These are phyloP conservation scores for Spicauda simplicius DNA, from an alignment of 2,888 invertebrate genomes.

Conservation along the genomic window DNA sequence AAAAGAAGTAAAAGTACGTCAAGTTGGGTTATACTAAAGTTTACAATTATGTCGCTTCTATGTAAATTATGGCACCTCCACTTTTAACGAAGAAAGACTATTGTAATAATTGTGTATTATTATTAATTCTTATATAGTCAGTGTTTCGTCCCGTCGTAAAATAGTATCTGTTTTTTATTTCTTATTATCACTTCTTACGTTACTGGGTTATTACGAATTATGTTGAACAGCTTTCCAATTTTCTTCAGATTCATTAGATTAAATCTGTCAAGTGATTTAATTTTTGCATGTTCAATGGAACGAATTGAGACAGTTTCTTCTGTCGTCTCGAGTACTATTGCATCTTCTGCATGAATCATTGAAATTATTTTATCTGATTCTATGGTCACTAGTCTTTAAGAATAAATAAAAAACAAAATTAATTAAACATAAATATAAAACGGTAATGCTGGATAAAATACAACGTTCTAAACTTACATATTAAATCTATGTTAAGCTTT, in stretches of 20 bases:
- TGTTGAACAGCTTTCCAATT: slow-evolving; percentile 21
- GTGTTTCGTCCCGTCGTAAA: slow-evolving; percentile 36
- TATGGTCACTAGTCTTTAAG: slow-evolving; percentile 24
- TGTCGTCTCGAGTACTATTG: slow-evolving; percentile 24
- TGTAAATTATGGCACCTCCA: slow-evolving; percentile 22
- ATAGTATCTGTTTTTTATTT: slow-evolving; percentile 34
- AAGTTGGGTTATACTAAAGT: no score
- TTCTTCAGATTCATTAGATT: slow-evolving; percentile 25
- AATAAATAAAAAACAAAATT: slow-evolving; percentile 9
- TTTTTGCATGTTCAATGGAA: slow-evolving; percentile 34
- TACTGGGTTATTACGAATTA: slow-evolving; percentile 26
- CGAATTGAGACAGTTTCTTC: slow-evolving; percentile 12
- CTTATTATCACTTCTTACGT: slow-evolving; percentile 28
- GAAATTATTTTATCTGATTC: slow-evolving; percentile 5
- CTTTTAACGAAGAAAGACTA: slow-evolving; percentile 32
- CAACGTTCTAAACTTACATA: background rate
- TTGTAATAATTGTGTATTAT: slow-evolving; percentile 31
- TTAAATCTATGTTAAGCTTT: slow-evolving; percentile 17
- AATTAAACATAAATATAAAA: slow-evolving; percentile 10
- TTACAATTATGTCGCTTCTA: slow-evolving; percentile 26
- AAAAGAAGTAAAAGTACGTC: background rate
- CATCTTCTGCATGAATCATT: slow-evolving; percentile 37
- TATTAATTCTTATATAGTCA: slow-evolving; percentile 33
- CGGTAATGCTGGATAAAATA: slow-evolving; percentile 8
- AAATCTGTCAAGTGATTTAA: slow-evolving; percentile 32